These are phyloP conservation scores for Parthenolecanium corni DNA, from an alignment of 2,888 invertebrate species.

Conservation along the genomic window DNA sequence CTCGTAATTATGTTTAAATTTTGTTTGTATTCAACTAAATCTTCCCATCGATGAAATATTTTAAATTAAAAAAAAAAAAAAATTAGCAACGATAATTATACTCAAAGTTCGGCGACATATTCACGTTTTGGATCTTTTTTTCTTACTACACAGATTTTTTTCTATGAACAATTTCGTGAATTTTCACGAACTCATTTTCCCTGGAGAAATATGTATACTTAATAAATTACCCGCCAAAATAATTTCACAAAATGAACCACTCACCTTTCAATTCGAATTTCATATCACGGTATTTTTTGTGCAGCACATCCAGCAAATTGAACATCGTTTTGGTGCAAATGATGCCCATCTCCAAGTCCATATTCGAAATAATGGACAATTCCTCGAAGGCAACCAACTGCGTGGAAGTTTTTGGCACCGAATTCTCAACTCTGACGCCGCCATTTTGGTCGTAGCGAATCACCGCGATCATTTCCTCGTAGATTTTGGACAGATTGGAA, in stretches of 20 bases:
- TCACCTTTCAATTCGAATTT: not conserved
- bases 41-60: too few relatives aligned
- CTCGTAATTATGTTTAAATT: too few relatives aligned
- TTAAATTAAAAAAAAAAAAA: too few relatives aligned
- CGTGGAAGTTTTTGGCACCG: not conserved
- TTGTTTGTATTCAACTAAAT: too few relatives aligned
- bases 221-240: not conserved
- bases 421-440: not conserved
- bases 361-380: not conserved
- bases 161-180: not conserved
- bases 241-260: not conserved
- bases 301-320: slow-evolving; percentile 60
- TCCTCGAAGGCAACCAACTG: slow-evolving; percentile 12
- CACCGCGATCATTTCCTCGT: slow-evolving; percentile 43
- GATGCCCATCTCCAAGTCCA: slow-evolving; percentile 21
- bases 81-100: too few relatives aligned
- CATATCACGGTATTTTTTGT: slow-evolving; percentile 39
- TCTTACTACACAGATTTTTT: not conserved
- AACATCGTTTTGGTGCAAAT: slow-evolving; percentile 43
- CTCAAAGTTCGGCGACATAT: too few relatives aligned
- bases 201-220: too few relatives aligned
- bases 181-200: too few relatives aligned
- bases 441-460: slow-evolving; percentile 2
- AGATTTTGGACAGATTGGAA: slow-evolving; percentile 41
- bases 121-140: slow-evolving; percentile 39